Evolutionary conservation across 37 sponge, comb jelly and placozoan genomes (phyloP).

Genomic region (Oopsacas minuta): DNA sequence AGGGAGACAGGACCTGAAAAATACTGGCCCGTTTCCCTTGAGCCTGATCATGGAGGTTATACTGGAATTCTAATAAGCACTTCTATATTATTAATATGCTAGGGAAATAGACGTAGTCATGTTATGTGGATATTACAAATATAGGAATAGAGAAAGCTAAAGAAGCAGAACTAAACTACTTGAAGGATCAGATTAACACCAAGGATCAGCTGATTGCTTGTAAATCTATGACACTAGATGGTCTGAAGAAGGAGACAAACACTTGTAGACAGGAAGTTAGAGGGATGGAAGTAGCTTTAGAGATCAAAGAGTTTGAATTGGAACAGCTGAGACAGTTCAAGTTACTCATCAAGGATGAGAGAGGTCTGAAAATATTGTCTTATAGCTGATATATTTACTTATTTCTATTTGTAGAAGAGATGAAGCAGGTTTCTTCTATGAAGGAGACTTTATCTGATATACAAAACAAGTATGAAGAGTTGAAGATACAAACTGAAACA

Average conservation of each 20-base stretch:
- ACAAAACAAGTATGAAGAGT: not conserved
- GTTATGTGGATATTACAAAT: too few relatives aligned
- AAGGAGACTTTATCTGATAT: constrained; percentile 10
- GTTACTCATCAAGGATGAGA: not conserved
- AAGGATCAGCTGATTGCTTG: constrained; percentile 17
- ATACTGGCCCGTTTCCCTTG: too few relatives aligned
- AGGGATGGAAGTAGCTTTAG: not conserved
- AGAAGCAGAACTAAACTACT: constrained; percentile 11
- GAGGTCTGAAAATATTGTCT: not conserved
- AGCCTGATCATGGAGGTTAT: too few relatives aligned
- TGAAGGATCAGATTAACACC: constrained; percentile 3
- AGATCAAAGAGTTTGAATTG: not conserved
- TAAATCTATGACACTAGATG: not conserved
- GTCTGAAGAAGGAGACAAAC: not conserved
- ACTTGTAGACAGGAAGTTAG: not conserved
- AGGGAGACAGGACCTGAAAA: too few relatives aligned
- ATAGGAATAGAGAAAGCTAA: not conserved
- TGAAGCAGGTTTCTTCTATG: not conserved
- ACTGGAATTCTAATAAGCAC: too few relatives aligned
- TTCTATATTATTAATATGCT: too few relatives aligned
- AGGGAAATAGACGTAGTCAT: too few relatives aligned
- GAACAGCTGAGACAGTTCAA: constrained; percentile 11
- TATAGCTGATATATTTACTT: not conserved
- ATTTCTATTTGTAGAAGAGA: not conserved
- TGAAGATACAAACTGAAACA: not conserved